Evolutionary conservation across 2,113 vertebrate species (phyloP).

Genomic region (Callionymus lyra): DNA sequence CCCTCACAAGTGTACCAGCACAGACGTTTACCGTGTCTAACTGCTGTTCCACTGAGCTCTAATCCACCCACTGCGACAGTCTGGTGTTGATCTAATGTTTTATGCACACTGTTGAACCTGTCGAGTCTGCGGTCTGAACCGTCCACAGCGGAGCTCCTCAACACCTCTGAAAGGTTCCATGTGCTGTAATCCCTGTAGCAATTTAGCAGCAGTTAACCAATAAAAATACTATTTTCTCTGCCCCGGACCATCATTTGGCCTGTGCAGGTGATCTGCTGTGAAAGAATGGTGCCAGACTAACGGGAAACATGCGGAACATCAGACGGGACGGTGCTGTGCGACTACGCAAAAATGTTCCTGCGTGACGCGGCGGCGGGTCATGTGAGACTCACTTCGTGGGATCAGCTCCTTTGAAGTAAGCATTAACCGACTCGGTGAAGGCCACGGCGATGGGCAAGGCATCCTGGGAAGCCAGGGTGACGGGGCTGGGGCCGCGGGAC

Average conservation of each 20-base stretch:
- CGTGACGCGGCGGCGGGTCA: conserved; percentile 33
- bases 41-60: background rate
- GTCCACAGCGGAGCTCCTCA: conserved; percentile 19
- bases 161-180: conserved; percentile 64
- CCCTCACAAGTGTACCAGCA: no score
- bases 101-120: conserved; percentile 1
- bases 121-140: conserved; percentile 19
- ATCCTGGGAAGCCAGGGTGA: conserved; percentile 90
- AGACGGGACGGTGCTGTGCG: background rate
- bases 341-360: conserved; percentile 7
- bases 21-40: no score
- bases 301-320: conserved; percentile 24
- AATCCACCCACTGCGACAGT: background rate
- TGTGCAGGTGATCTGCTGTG: conserved; percentile 52
- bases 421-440: conserved; percentile 94
- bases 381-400: conserved; percentile 86
- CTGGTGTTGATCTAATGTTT: background rate
- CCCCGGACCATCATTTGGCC: conserved; percentile 50
- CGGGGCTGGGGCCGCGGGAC: conserved; percentile 92
- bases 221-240: conserved; percentile 62
- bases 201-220: conserved; percentile 64
- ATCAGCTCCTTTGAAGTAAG: conserved; percentile 99
- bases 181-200: conserved; percentile 57
- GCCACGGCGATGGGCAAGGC: conserved; percentile 90
- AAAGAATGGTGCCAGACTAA: conserved; percentile 61